Base-by-base conservation (phyloP, 2,888 invertebrate species). In the Priocnemis perturbator region DNA sequence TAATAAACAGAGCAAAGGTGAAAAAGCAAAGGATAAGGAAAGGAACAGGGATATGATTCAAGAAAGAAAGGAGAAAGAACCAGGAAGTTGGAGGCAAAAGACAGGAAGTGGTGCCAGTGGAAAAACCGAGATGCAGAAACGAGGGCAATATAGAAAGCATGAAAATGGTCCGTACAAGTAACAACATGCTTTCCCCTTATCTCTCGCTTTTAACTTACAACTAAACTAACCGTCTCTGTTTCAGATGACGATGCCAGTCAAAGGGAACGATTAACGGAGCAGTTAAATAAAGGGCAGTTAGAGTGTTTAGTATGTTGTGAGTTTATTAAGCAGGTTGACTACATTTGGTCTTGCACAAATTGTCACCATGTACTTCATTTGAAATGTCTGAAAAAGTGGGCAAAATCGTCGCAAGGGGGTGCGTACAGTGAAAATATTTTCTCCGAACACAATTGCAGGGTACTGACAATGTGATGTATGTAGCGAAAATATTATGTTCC, bases 301-400 rank as follows among this genome's bases (percentile, higher is more conserved):
- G 99, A 99, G 89, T 99, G 99, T 88, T 92, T 98, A 82, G 97
- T 99, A 17, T 99, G 99, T 87, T 98, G 96, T 85, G 98, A 97
- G 79, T 91, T 92, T 60, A 94, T 99, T 47, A 93, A 94, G 73
- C 94, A 95, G 74, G 92, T 91, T 37, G 95, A 97, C 82, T 91
- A 94, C 3, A 93, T 97, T 44, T 99, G 99, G 98, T 95, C 95
- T 2, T 99, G 99, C 87, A 89, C 91, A 73, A 96, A 95, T 83
- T 99, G 99, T 86, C 97, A 94, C 89, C 97, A 98, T 88, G 95
- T 98, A 64, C 92, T 98, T 74, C 99, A 99, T 90, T 92, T 99
- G 15, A 92, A 93, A 71, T 99, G 99, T 88, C 94, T 96, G 69
- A 93, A 94, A 77, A 95, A 96, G 83, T 99, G 99, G 99, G 98